A percentile compares a stretch with the other conserved stretches of the same genome.
These are phyloP conservation scores for Macrobrachium rosenbergii DNA, from an alignment of 1,140 invertebrate species.

Conservation along the genomic window DNA sequence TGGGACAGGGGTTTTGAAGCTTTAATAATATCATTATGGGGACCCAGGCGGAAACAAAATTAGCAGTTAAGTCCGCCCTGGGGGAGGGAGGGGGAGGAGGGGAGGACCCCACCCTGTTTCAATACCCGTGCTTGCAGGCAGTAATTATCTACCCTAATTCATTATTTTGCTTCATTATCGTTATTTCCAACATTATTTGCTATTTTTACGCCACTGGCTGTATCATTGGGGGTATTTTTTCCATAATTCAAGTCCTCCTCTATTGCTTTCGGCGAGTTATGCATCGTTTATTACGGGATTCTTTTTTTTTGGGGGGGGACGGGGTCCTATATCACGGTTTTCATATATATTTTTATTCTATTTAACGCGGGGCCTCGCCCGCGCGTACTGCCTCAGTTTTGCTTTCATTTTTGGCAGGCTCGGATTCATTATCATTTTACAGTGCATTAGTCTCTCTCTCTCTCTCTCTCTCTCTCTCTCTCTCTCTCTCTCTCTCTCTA, in stretches of 20 bases:
- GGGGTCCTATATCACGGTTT: no score
- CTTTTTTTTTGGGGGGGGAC: no score
- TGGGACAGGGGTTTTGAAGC: conserved; percentile 23
- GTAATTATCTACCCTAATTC: conserved; percentile 41
- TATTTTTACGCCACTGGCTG: conserved; percentile 51
- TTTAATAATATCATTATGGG: conserved; percentile 54
- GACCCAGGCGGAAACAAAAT: conserved; percentile 18
- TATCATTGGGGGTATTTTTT: conserved; percentile 44
- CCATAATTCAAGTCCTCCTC: conserved; percentile 31
- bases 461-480: conserved; percentile 34
- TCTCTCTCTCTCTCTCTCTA: conserved; percentile 35
- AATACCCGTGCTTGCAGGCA: conserved; percentile 49
- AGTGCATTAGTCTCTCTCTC: not conserved
- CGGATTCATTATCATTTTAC: not conserved
- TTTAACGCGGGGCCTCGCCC: no score
- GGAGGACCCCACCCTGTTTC: not conserved
- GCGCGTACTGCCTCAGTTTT: no score
- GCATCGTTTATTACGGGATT: no score
- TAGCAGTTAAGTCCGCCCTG: not conserved
- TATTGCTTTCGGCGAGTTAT: not conserved
- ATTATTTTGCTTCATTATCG: conserved; percentile 51
- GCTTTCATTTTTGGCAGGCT: not conserved
- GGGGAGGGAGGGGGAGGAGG: no score
- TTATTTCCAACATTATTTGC: conserved; percentile 49
- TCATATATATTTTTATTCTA: no score